Base-by-base conservation (phyloP, 37 sponge, comb jelly and placozoan species). In the Geodia barretti region DNA sequence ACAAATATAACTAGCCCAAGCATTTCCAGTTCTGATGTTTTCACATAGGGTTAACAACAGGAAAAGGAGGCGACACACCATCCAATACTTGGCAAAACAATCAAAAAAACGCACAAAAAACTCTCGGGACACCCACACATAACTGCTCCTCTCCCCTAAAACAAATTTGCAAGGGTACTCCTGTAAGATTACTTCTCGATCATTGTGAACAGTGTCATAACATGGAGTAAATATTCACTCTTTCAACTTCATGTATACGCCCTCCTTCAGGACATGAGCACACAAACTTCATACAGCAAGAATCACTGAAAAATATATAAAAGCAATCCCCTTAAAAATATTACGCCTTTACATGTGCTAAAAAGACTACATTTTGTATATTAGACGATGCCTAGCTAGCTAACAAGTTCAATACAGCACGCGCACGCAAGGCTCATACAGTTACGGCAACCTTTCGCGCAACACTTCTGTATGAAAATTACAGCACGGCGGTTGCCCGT, bases 31-130 rank as follows among this genome's bases (percentile, higher is more conserved):
- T 64, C 58, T 5, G 58, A 3, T 8, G 31, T 21, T 17, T 79
- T 41, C 25, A 47, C n/a, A 5, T 69, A 1, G 80, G 70, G 25
- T 79, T 66, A 21, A 79, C 58, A 11, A 69, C 80, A 29, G 80
- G 80, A 19, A 25, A 20, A 34, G 68, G 30, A 67, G 68, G 80
- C 28, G 34, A 43, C n/a, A 9, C 32, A 21, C 80, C 80, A 79
- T 79, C 80, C 67, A 79, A 24, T 38, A n/a, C 68, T 47, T 43
- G 20, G 29, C 59, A 32, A 47, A 70, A 25, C 30, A 25, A 20
- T 41, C 82, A 23, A 72, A 72, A 34, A 34, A 81, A 35, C 58
- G 71, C 32, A 62, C 82, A 21, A 62, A 81, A 62, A 81, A 37
- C 26, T 81, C 82, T 3, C 82, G 23, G 5, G 39, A 28, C 82